Evolutionary conservation across 2,797 vertebrate species (phyloP).

Genomic region (Phoebastria nigripes): DNA sequence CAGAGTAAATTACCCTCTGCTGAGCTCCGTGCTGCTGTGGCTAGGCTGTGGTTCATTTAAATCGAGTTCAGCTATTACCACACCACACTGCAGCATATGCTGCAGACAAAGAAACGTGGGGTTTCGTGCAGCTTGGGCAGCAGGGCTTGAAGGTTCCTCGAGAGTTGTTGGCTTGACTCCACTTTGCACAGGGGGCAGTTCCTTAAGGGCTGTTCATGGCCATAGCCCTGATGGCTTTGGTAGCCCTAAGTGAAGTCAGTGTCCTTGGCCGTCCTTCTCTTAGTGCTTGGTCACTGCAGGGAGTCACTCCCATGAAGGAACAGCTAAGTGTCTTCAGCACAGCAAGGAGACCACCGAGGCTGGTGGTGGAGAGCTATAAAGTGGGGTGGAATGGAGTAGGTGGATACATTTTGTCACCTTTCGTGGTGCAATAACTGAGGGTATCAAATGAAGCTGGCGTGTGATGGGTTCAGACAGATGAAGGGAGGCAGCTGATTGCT

Average conservation of each 20-base stretch:
- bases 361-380: background rate
- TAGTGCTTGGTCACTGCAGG: background rate
- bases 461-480: background rate
- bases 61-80: slow-evolving; percentile 1
- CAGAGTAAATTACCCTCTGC: slow-evolving; percentile 55
- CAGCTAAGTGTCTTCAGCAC: accelerated
- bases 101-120: background rate
- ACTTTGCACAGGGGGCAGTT: background rate
- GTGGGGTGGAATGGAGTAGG: background rate
- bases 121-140: background rate
- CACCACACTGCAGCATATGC: background rate
- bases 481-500: background rate
- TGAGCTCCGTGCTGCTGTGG: slow-evolving; percentile 38
- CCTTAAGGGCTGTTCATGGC: background rate
- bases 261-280: background rate
- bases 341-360: background rate
- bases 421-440: background rate
- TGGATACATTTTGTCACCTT: background rate
- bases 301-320: background rate
- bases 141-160: background rate
- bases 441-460: background rate
- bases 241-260: background rate
- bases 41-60: slow-evolving; percentile 41
- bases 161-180: background rate
- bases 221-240: background rate